These are phyloP conservation scores for Lysiphlebus fabarum DNA, from an alignment of 1,140 invertebrate species.

Conservation along the genomic window DNA sequence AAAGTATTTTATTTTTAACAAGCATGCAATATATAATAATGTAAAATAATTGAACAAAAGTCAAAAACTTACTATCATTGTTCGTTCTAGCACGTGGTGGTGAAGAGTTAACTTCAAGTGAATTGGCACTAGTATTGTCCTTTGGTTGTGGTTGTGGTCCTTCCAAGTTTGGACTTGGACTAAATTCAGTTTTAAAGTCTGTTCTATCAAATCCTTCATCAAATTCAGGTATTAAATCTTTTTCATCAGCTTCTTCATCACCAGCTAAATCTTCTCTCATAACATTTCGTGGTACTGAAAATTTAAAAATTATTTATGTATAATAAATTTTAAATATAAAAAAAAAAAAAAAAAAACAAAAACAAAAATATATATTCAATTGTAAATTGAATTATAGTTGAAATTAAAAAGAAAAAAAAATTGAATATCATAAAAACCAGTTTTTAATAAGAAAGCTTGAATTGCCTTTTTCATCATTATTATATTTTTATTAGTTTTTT, in stretches of 20 bases:
- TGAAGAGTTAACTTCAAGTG: slow-evolving; percentile 46
- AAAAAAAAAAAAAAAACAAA: neutral
- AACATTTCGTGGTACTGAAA: slow-evolving; percentile 77
- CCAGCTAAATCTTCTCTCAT: slow-evolving; percentile 75
- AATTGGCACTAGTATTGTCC: slow-evolving; percentile 48
- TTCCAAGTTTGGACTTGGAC: slow-evolving; percentile 54
- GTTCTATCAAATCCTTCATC: slow-evolving; percentile 54
- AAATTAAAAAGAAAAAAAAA: too few relatives aligned
- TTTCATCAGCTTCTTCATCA: slow-evolving; percentile 69
- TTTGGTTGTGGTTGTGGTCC: slow-evolving; percentile 48
- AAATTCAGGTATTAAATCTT: slow-evolving; percentile 53
- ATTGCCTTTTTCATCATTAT: too few relatives aligned
- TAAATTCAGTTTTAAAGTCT: slow-evolving; percentile 53
- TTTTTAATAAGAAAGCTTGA: too few relatives aligned
- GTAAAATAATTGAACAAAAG: slow-evolving; percentile 10
- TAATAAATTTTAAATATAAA: neutral
- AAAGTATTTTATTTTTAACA: too few relatives aligned
- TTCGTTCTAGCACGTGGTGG: slow-evolving; percentile 48
- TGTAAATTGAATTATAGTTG: neutral
- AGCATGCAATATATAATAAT: neutral
- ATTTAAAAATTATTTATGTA: slow-evolving; percentile 7
- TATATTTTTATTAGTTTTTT: too few relatives aligned
- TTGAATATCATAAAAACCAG: too few relatives aligned
- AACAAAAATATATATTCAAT: neutral
- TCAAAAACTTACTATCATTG: slow-evolving; percentile 46